These are phyloP conservation scores for Trypoxylus dichotomus DNA, from an alignment of 1,140 invertebrate genomes.

Conservation along the genomic window DNA sequence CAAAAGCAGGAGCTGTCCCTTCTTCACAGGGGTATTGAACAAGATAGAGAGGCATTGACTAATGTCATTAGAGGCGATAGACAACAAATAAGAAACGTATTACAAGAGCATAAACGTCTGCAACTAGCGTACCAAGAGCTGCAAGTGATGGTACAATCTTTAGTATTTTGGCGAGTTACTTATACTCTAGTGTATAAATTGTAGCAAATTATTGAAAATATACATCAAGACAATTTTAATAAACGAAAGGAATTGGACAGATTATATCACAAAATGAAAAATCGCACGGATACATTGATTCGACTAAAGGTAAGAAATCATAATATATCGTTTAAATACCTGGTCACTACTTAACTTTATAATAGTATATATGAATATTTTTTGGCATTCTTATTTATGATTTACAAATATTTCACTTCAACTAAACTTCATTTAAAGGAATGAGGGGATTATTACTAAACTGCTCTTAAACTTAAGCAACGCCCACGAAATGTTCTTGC, in stretches of 20 bases:
- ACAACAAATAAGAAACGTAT: conserved; percentile 57
- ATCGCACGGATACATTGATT: conserved; percentile 59
- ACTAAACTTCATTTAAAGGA: no score
- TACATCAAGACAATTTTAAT: conserved; percentile 62
- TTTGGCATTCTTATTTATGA: no score
- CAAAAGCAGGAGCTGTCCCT: conserved; percentile 55
- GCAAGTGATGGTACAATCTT: conserved; percentile 42
- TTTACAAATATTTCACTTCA: no score
- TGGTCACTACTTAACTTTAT: no score
- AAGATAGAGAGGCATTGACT: conserved; percentile 57
- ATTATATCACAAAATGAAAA: conserved; percentile 60
- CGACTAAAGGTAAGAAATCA: conserved; percentile 56
- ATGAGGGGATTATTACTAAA: no score
- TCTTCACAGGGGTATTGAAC: conserved; percentile 55
- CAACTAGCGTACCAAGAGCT: conserved; percentile 62
- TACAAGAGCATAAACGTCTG: conserved; percentile 59
- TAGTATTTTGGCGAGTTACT: background rate
- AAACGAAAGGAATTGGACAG: conserved; percentile 63
- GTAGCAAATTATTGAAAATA: conserved; percentile 59
- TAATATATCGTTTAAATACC: background rate
- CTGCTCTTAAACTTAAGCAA: no score
- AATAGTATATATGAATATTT: no score
- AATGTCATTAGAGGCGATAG: conserved; percentile 61
- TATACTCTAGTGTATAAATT: conserved; percentile 35
- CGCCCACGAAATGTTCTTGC: no score